Conservation (phyloP, 2,113 vertebrate genomes). For the Scophthalmus maximus region DNA sequence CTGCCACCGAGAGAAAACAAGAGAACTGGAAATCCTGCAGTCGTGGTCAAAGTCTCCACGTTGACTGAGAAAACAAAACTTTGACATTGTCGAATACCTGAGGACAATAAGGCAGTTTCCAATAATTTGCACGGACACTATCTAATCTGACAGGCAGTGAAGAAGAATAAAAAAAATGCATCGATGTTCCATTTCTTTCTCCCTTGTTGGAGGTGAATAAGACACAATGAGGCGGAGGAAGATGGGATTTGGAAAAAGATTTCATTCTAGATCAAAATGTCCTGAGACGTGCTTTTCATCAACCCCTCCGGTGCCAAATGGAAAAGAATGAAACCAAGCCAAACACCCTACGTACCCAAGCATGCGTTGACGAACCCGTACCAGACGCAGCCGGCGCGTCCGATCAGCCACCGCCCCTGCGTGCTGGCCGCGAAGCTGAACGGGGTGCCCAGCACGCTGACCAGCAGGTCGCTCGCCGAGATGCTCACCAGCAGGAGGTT, state of each 20-base stretch:
- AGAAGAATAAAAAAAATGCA: background rate
- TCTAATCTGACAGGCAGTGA: background rate
- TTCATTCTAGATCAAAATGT: background rate
- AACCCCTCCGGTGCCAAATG: background rate
- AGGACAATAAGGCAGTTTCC: background rate
- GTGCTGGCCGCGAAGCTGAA: constrained; percentile 86
- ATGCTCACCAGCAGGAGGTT: constrained; percentile 87
- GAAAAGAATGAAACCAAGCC: background rate
- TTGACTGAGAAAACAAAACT: too few relatives aligned
- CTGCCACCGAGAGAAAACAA: background rate
- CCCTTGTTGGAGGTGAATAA: background rate
- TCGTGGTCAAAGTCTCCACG: too few relatives aligned
- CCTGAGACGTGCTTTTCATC: too few relatives aligned
- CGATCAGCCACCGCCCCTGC: constrained; percentile 84
- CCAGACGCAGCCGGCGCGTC: constrained; percentile 84
- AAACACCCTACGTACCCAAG: constrained; percentile 80
- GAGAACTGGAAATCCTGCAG: too few relatives aligned
- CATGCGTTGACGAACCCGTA: constrained; percentile 86
- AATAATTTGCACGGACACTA: background rate
- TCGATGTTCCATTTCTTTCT: background rate
- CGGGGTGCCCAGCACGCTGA: constrained; percentile 82
- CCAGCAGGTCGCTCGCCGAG: constrained; percentile 84
- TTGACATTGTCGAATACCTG: too few relatives aligned
- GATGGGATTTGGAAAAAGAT: background rate
- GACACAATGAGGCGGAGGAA: background rate